Base-by-base conservation (phyloP, 1,140 invertebrate genomes). In the Venustaconcha ellipsiformis region DNA sequence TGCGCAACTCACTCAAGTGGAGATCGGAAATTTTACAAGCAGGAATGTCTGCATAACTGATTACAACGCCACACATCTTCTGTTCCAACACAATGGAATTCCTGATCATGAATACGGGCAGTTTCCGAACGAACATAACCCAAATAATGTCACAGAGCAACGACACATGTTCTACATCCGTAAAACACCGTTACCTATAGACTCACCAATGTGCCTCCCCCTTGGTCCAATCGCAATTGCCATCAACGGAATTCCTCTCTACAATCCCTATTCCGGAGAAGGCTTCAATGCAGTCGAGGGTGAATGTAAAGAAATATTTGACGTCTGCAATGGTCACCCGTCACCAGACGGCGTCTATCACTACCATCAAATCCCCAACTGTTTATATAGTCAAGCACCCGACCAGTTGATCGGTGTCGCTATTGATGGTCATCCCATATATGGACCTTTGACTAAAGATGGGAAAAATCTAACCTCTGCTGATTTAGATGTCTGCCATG, bases 391-490 rank as follows among this genome's bases (percentile, higher is more conserved):
- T 0, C 68, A 62, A 13, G 37, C 62, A 30, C 37, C 37, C 37
- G 64, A 76, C 63, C 70, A 66, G 59, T 67, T 76, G n/a, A 68
- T 76, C 14, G 74, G 74, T 26, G 74, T 76, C 55, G 74, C 74
- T 15, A 37, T 70, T 0, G 74, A 76, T 57, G 74, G 74, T 37
- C 71, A 76, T 60, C 74, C 67, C n/a, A 76, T 76, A 15, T 76
- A 76, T 37, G 74, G 74, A n/a, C 74, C 68, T 14, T 67, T 76
- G 68, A 63, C 70, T 48, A 18, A 26, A 48, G 59, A n/a, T 15
- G 63, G 68, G 12, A 58, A 71, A 58, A 71, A 20, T 26, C 71
- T 37, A 67, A 76, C 68, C 1, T 66, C 74, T 20, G 60, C 63
- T 13, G 68, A 76, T 14, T 57, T 76, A 17, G 74, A 76, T 62